Conservation (phyloP, 2,797 vertebrate species). For the Potorous gilbertii region DNA sequence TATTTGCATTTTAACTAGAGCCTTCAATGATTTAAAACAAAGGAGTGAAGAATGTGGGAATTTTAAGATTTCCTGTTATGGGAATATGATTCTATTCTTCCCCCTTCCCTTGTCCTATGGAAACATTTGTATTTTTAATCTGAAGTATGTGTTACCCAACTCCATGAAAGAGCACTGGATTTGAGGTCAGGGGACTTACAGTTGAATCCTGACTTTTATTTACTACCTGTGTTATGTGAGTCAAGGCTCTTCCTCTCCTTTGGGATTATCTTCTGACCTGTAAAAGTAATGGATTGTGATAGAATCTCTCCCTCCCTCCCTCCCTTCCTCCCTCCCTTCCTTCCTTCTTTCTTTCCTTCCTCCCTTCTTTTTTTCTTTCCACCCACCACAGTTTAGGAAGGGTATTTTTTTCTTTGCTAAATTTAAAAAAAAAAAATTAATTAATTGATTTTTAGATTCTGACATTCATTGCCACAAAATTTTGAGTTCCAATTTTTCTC, state of each 20-base stretch:
- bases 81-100: not conserved
- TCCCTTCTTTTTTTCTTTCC: not conserved
- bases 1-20: not conserved
- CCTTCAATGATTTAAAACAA: slow-evolving; percentile 20
- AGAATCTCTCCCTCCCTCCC: not conserved
- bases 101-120: not conserved
- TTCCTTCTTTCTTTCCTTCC: not conserved
- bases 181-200: not conserved
- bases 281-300: not conserved
- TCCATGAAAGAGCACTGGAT: not conserved
- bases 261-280: not conserved
- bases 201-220: not conserved
- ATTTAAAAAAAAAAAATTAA: no score
- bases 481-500: no score
- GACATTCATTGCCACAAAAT: no score
- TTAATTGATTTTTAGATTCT: no score
- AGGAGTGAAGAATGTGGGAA: not conserved
- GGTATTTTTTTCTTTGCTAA: not conserved
- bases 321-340: no score
- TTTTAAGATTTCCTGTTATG: not conserved
- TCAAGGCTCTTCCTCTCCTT: not conserved
- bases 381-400: not conserved
- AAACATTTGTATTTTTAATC: not conserved
- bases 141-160: not conserved
- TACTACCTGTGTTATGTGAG: not conserved